Base-by-base conservation (phyloP, 1,140 invertebrate species). In the Nylanderia fulva region DNA sequence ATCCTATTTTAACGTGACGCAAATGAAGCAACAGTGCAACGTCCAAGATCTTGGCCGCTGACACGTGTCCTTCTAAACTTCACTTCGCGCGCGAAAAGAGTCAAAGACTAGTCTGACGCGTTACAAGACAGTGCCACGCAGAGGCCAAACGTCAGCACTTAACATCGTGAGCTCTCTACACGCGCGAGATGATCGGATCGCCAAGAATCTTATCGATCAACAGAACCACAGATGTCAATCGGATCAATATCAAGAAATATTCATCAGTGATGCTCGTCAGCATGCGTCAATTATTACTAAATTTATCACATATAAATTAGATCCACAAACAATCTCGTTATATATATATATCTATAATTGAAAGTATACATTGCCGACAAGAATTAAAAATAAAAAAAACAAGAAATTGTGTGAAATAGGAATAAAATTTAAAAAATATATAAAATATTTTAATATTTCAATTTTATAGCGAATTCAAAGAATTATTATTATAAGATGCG, bases 71-170 rank as follows among this genome's bases (percentile, higher is more conserved):
- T 66, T 60, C 77, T 84, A 56, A 86, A 86, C 86, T 85, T 13
- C 13, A 27, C n/a, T 36, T 69, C 54, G 58, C 61, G 66, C 56
- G 84, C 72, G 84, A 87, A 85, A 54, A 79, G 42, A 66, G 74
- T 75, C 80, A 82, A 83, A 82, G 88, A 71, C 48, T 63, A 39
- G 76, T 86, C 83, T 85, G 91, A 88, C 86, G 85, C 36, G 86
- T 82, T 90, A 92, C 91, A 92, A 92, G 91, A 92, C 91, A 88
- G 86, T 79, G 85, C 63, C 63, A 92, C 90, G 92, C 91, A 91
- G 88, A 89, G 92, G 91, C 87, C 90, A 92, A 86, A 82, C 84
- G 84, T 88, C 18, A 80, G 80, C 89, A 90, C 84, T 92, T 92
- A 92, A 92, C 91, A 91, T 89, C 84, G 33, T 66, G 74, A 48